Base-by-base conservation (phyloP, 2,888 invertebrate genomes). In the Resseliella maxima region DNA sequence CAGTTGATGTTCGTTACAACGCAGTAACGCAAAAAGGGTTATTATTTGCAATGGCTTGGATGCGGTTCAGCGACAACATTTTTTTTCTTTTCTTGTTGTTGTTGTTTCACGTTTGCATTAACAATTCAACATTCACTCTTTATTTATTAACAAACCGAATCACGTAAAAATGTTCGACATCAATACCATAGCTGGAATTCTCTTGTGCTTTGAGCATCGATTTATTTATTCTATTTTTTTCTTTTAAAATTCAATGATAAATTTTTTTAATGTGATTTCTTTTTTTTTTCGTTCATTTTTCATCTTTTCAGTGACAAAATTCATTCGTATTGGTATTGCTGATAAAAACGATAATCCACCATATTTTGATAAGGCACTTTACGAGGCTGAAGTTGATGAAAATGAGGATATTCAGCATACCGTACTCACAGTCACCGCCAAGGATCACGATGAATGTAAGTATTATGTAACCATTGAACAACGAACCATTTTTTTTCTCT, bases 311-410 rank as follows among this genome's bases (percentile, higher is more conserved):
- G 98, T 98, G 92, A 98, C 98, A 89, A 98, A 98, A 93, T 98
- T 98, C 93, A 98, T 98, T 92, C 97, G 98, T 89, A 98, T 99
- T 92, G 98, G 97, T 89, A 98, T 99, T 90, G 98, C 98, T 89
- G 99, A 99, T 93, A 98, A 98, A 93, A 99, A 99, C 95, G 99
- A 99, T 94, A 99, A 99, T 93, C 97, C 98, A 88, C 99, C 99
- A 88, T 97, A 97, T 92, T 99, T 99, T 93, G 98, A 97, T 93
- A 98, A 98, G 92, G 96, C 96, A 90, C 93, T 98, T 89, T 98
- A 98, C 92, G 97, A 97, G 92, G 98, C 98, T 89, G 98, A 98
- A 92, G 98, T 98, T 90, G 98, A 98, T 92, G 98, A 98, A 92
- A 98, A 98, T 94, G 97, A 98, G 92, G 98, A 98, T 90, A 97